A percentile compares a stretch with the other conserved stretches of the same genome.
These are phyloP conservation scores for Channa maculata DNA, from an alignment of 2,113 vertebrate genomes.

Conservation along the genomic window DNA sequence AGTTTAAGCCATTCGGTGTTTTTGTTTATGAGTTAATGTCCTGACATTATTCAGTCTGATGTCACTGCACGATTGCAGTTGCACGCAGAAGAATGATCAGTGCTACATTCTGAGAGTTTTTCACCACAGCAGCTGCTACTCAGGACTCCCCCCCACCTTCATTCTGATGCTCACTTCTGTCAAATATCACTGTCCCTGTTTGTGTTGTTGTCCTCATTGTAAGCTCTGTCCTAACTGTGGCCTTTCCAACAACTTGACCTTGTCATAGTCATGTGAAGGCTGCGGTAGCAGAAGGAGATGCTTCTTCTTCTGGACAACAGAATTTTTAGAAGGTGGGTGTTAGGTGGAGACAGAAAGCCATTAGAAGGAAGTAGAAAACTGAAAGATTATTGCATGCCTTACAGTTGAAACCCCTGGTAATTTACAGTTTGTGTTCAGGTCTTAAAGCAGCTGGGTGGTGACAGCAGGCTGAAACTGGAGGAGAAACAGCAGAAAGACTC, in stretches of 20 bases:
- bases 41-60: slow-evolving; percentile 50
- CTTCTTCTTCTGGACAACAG: neutral
- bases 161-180: slow-evolving; percentile 9
- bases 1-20: neutral
- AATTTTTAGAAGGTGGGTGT: slow-evolving; percentile 24
- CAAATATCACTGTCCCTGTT: neutral
- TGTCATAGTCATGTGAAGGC: neutral
- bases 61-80: slow-evolving; percentile 28
- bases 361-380: slow-evolving; percentile 59
- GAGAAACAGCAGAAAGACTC: neutral
- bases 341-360: neutral
- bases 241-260: neutral
- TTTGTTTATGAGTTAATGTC: slow-evolving; percentile 15
- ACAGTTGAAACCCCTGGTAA: slow-evolving; percentile 69
- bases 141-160: slow-evolving; percentile 16
- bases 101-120: slow-evolving; percentile 23
- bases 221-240: neutral
- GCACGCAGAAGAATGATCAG: slow-evolving; percentile 3
- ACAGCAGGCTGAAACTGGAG: slow-evolving; percentile 25
- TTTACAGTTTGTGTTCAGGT: slow-evolving; percentile 36
- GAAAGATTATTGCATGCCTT: slow-evolving; percentile 57
- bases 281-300: neutral
- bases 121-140: neutral
- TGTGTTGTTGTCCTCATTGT: neutral
- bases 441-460: slow-evolving; percentile 37